Evolutionary conservation across 2,888 invertebrate genomes (phyloP).

Genomic region (Dicyrtoma fusca): DNA sequence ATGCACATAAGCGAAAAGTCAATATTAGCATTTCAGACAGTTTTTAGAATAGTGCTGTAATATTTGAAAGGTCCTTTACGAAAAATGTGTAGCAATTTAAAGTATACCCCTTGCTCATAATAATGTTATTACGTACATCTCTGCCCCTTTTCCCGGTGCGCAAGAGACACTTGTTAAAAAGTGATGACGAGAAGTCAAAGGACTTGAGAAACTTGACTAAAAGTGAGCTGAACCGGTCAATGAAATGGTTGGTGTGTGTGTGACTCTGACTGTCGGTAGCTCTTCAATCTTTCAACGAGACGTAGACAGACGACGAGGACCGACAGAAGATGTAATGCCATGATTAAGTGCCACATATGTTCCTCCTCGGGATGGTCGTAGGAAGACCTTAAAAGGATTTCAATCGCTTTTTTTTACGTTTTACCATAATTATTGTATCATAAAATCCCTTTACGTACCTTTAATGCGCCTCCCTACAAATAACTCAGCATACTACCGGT

Average conservation of each 20-base stretch:
- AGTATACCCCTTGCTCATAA: no score
- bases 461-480: neutral
- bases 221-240: neutral
- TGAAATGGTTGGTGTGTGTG: neutral
- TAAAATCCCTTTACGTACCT: slow-evolving; percentile 2
- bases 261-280: slow-evolving; percentile 6
- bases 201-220: no score
- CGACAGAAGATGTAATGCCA: slow-evolving; percentile 8
- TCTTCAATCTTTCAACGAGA: slow-evolving; percentile 25
- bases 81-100: no score
- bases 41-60: no score
- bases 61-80: no score
- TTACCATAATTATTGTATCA: slow-evolving; percentile 21
- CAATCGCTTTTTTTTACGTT: slow-evolving; percentile 13
- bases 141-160: no score
- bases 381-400: slow-evolving; percentile 14
- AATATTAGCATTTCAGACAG: no score
- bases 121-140: no score
- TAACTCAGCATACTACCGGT: neutral
- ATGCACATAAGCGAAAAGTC: no score
- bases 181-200: no score
- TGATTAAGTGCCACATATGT: slow-evolving; percentile 30
- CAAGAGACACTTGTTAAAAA: no score
- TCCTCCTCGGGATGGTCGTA: neutral
- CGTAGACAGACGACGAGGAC: neutral